Evolutionary conservation across 2,888 invertebrate genomes (phyloP).

Genomic region (Eupithecia subfuscata): DNA sequence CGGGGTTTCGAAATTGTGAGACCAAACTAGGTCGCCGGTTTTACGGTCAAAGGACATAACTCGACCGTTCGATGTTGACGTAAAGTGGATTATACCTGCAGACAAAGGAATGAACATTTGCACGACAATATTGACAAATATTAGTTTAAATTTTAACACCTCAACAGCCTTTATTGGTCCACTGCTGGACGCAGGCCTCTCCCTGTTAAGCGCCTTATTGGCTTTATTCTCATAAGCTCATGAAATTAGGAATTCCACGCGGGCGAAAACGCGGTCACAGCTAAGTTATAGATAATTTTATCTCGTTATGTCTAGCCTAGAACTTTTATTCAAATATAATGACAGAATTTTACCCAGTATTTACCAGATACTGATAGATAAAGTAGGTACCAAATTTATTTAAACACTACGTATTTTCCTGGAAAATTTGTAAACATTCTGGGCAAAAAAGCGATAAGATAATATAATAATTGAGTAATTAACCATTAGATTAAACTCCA

Average conservation of each 20-base stretch:
- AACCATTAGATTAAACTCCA: neutral
- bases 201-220: too few relatives aligned
- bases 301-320: neutral
- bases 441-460: neutral
- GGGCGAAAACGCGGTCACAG: too few relatives aligned
- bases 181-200: too few relatives aligned
- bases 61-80: slow-evolving; percentile 94
- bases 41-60: slow-evolving; percentile 93
- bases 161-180: too few relatives aligned
- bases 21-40: slow-evolving; percentile 94
- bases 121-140: neutral
- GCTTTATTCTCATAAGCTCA: too few relatives aligned
- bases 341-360: neutral
- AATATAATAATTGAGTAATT: neutral
- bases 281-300: too few relatives aligned
- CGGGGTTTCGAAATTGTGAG: slow-evolving; percentile 93
- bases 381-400: neutral
- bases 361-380: neutral
- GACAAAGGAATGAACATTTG: slow-evolving; percentile 21
- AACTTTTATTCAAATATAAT: neutral
- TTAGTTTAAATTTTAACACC: neutral
- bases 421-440: neutral
- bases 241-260: too few relatives aligned
- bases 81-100: slow-evolving; percentile 93
- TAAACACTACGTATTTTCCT: neutral